Evolutionary conservation across 2,888 invertebrate genomes (phyloP), one percentile per base, ranked within the genome.

Genomic region (Laspeyria flexula): DNA sequence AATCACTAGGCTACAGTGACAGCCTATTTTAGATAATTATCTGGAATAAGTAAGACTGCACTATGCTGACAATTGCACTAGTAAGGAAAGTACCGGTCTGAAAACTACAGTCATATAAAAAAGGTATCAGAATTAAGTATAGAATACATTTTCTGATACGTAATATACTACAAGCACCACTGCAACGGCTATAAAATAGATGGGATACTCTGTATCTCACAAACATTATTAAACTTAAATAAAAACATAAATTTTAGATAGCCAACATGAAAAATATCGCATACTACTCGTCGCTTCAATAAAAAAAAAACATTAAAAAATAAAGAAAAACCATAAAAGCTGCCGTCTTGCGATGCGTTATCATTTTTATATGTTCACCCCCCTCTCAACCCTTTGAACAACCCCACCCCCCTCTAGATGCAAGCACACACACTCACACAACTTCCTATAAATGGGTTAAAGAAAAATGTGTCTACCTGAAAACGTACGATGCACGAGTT

Each of bases 401-500:
- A 71, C 82, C 76, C 71, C 70, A 65, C n/a, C 12, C 34, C 70
- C 83, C 76, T 78, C 75, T 57, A 72, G 81, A 81, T 88, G 87
- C 68, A 69, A 60, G 67, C 66, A 67, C 77, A 71, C 83, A 74
- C 87, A 85, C 77, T 11, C 78, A 79, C 72, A 73, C 72, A 77
- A 75, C 79, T 74, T 78, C 75, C 84, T 88, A 90, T 91, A 91
- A 91, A 91, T 90, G 88, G 90, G 91, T 92, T 92, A 91, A 89
- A 90, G 90, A 91, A 90, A 91, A 90, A 91, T 92, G 92, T 92
- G 91, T 92, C 92, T 92, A 92, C 92, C 91, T 92, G 92, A 89
- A 89, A 90, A 90, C 87, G 85, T 90, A 91, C 90, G 91, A 90
- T 89, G 90, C 86, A 87, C 80, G 81, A 81, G 83, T 85, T 89